Conservation (phyloP, 92 coral and sea anemone genomes). For the Paramuricea clavata region DNA sequence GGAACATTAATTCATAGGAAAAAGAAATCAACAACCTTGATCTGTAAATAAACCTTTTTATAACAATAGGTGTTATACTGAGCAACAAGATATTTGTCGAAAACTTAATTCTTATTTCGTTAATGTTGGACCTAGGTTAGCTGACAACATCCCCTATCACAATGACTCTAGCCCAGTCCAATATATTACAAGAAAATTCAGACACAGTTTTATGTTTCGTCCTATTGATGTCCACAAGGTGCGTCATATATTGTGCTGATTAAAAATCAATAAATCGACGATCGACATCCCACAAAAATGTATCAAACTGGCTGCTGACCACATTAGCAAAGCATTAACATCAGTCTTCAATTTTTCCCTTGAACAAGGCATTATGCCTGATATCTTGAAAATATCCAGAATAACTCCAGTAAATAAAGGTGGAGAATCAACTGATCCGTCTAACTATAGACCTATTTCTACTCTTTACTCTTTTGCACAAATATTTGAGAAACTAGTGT, state of each 20-base stretch:
- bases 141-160: background rate
- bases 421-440: conserved; percentile 13
- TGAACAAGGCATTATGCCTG: conserved; percentile 24
- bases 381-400: background rate
- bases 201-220: too few relatives aligned
- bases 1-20: background rate
- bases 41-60: conserved; percentile 2
- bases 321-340: background rate
- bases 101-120: too few relatives aligned
- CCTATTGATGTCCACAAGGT: too few relatives aligned
- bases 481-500: conserved; percentile 23
- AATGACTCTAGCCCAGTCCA: background rate
- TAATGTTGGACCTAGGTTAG: conserved; percentile 19
- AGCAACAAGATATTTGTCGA: background rate
- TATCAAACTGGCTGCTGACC: background rate
- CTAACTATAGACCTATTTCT: conserved; percentile 22
- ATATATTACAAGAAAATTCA: background rate
- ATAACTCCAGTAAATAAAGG: too few relatives aligned
- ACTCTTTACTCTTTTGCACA: conserved; percentile 17
- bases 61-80: conserved; percentile 16
- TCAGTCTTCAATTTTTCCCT: conserved; percentile 1
- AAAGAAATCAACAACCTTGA: background rate
- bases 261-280: background rate
- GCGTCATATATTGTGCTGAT: background rate
- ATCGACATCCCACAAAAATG: background rate